These are phyloP conservation scores for Lutjanus erythropterus DNA, from an alignment of 2,113 vertebrate species.

Conservation along the genomic window DNA sequence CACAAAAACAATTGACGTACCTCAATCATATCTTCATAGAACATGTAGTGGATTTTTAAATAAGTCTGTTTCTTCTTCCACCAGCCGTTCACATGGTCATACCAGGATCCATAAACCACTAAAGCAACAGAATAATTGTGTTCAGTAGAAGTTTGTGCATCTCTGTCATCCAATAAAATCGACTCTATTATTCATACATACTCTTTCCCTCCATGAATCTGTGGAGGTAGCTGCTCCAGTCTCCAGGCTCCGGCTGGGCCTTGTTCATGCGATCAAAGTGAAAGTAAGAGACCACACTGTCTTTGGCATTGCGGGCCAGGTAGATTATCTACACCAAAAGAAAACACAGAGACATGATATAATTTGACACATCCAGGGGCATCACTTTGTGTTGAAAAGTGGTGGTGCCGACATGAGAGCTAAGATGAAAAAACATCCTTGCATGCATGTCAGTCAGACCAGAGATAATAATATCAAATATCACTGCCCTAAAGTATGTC, in stretches of 20 bases:
- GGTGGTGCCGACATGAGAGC: too few relatives aligned
- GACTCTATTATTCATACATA: constrained; percentile 42
- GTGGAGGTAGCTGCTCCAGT: constrained; percentile 85
- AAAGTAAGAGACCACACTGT: constrained; percentile 89
- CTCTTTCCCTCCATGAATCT: constrained; percentile 85
- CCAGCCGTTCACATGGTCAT: constrained; percentile 85
- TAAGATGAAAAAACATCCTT: too few relatives aligned
- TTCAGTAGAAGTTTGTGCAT: neutral
- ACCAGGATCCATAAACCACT: constrained; percentile 88
- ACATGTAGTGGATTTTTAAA: constrained; percentile 77
- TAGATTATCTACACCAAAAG: constrained; percentile 85
- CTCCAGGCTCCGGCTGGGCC: constrained; percentile 83
- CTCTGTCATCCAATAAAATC: neutral
- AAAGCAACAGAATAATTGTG: neutral
- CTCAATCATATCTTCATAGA: constrained; percentile 89
- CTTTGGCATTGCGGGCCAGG: constrained; percentile 91
- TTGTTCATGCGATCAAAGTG: constrained; percentile 90
- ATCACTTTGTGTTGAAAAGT: too few relatives aligned
- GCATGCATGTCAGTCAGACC: too few relatives aligned
- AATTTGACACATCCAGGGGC: too few relatives aligned
- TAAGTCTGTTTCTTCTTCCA: constrained; percentile 86
- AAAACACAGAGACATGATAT: neutral
- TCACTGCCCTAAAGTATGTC: too few relatives aligned
- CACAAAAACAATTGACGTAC: constrained; percentile 41
- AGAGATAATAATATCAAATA: too few relatives aligned